phyloP scores from a whole-genome alignment of 2,797 vertebrate genomes.

The Xiphophorus birchmanni region DNA sequence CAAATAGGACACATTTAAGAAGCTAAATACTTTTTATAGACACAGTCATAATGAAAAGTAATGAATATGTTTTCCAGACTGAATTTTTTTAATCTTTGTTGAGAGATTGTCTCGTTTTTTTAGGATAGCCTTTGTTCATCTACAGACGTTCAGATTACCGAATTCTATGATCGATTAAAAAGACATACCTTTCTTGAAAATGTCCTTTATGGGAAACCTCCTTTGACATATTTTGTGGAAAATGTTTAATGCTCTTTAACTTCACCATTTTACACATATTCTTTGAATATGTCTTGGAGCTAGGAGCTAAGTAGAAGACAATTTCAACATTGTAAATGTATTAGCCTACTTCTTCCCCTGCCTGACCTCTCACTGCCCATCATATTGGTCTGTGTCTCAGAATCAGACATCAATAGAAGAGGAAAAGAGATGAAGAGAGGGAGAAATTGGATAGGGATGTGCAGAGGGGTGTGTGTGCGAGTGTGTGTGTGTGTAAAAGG shows the following conservation, averaged over 20 bases:
- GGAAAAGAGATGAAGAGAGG: constrained; percentile 35
- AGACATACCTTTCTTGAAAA: background rate
- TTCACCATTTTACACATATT: constrained; percentile 4
- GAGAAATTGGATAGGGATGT: constrained; percentile 12
- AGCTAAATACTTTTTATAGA: background rate
- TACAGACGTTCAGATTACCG: background rate
- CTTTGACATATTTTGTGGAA: background rate
- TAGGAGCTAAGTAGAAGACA: background rate
- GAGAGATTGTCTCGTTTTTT: background rate
- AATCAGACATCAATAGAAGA: constrained; percentile 46
- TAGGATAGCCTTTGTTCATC: background rate
- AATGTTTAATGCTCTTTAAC: background rate
- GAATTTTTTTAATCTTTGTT: background rate
- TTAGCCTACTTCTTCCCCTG: constrained; percentile 1
- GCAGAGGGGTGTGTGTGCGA: constrained; percentile 4
- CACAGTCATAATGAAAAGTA: background rate
- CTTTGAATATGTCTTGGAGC: background rate
- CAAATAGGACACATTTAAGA: background rate
- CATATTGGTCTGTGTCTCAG: constrained; percentile 43
- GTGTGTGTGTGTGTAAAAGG: constrained; percentile 9
- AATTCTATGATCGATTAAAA: background rate
- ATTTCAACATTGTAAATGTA: constrained; percentile 11
- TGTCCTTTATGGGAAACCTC: background rate
- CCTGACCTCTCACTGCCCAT: constrained; percentile 28
- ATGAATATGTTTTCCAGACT: background rate